Evolutionary conservation across 2,113 vertebrate genomes (phyloP), one percentile per base, ranked within the genome.

Genomic region (Accipiter cooperii): DNA sequence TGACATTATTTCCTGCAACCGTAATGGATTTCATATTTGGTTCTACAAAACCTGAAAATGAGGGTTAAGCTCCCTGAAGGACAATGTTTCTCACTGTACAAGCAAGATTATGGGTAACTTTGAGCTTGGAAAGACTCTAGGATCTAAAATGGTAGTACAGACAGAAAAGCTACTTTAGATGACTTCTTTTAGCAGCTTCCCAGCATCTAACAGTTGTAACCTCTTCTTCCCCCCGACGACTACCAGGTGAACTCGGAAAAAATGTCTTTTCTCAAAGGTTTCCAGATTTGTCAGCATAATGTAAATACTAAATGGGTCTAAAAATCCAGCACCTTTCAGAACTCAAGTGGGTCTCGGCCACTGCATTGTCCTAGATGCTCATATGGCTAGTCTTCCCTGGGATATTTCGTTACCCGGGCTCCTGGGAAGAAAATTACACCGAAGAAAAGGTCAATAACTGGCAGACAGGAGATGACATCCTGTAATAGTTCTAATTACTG

Each of bases 401-500:
- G 68, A 28, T 38, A 29, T 9, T 26, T 6, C 11, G 49, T 33
- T 60, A 81, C 47, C 38, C 5, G 51, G 76, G 85, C 88, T 84
- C 83, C 76, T 3, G 12, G 84, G 88, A 61, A 74, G 91, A 90
- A 81, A 90, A 89, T 46, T 5, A 65, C 57, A 22, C 73, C 60
- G 47, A 87, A 58, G 78, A 77, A 74, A 83, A 94, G 90, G 88
- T 90, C 76, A 81, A 18, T 42, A 83, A 92, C 74, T 21, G 52
- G 44, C 80, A 79, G 68, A 36, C 34, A 84, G 88, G 83, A 84
- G 46, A 80, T 49, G 64, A 28, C 68, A 85, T 58, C 46, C 75
- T 5, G 2, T 54, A 85, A 80, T 8, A 47, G 75, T 36, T 52
- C 20, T 42, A 86, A 94, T 38, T 55, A 36, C 75, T 61, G 66